A percentile compares a stretch with the other conserved stretches of the same genome.
Conservation (phyloP, 1,140 invertebrate genomes). For the Globodera ellingtonae region DNA sequence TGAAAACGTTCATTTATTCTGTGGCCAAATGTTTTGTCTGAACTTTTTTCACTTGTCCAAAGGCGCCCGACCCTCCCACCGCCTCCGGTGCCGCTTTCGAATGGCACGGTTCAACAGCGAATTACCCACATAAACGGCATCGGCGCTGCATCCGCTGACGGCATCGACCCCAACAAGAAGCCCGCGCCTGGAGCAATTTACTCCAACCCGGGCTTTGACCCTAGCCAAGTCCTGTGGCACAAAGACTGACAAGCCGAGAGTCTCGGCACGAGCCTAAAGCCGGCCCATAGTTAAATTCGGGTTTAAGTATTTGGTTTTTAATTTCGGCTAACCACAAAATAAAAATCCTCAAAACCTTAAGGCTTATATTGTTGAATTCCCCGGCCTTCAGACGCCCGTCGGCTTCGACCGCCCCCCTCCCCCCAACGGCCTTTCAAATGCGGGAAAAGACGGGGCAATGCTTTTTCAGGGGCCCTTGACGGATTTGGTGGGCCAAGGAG, state of each 20-base stretch:
- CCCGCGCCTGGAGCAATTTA: background rate
- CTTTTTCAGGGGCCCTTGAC: slow-evolving; percentile 17
- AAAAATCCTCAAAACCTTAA: background rate
- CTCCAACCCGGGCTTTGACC: background rate
- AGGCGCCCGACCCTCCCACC: background rate
- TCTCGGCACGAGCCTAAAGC: background rate
- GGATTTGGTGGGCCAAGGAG: slow-evolving; percentile 33
- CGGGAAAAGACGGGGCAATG: background rate
- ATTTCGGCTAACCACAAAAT: no score
- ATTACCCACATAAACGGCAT: background rate
- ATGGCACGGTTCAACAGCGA: background rate
- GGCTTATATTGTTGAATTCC: background rate
- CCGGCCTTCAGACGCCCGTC: background rate
- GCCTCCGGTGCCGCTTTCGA: background rate
- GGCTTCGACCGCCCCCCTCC: background rate
- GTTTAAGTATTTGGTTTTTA: no score
- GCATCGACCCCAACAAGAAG: background rate
- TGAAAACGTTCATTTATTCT: background rate
- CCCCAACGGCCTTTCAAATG: background rate
- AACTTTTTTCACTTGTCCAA: background rate
- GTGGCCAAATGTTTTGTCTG: background rate
- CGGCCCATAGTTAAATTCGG: background rate
- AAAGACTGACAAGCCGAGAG: background rate
- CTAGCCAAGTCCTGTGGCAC: background rate
- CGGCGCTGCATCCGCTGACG: background rate